phyloP scores from a whole-genome alignment of 2,113 vertebrate genomes.

The Poeciliopsis turrubarensis region DNA sequence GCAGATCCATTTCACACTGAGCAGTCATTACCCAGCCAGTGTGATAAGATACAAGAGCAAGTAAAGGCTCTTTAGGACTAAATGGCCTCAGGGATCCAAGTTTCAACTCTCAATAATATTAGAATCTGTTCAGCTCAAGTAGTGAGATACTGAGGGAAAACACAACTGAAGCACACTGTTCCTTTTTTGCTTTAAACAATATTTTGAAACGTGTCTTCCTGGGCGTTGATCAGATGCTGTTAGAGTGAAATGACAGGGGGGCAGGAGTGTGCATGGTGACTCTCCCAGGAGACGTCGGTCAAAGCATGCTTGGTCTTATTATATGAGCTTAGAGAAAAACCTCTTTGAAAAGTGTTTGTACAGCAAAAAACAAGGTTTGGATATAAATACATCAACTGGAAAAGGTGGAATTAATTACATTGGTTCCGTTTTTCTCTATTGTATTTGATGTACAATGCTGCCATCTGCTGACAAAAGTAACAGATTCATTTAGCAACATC shows the following conservation, averaged over 20 bases:
- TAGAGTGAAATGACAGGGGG: constrained; percentile 21
- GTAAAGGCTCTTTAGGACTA: constrained; percentile 45
- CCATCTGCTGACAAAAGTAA: constrained; percentile 70
- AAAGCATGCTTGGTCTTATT: constrained; percentile 46
- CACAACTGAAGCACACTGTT: neutral
- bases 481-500: neutral
- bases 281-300: constrained; percentile 49
- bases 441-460: constrained; percentile 69
- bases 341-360: constrained; percentile 11
- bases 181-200: neutral
- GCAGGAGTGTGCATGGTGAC: constrained; percentile 29
- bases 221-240: constrained; percentile 21
- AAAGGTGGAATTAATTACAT: constrained; percentile 58
- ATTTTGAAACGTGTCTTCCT: constrained; percentile 13
- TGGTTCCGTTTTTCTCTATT: constrained; percentile 23
- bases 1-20: constrained; percentile 66
- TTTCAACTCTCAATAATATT: constrained; percentile 3
- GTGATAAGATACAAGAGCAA: constrained; percentile 53
- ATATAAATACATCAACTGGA: constrained; percentile 76
- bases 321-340: constrained; percentile 19
- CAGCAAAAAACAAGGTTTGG: constrained; percentile 23
- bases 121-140: constrained; percentile 19
- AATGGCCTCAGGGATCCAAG: constrained; percentile 17
- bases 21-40: constrained; percentile 58
- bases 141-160: constrained; percentile 4